A percentile compares a stretch with the other conserved stretches of the same genome.
Conservation (phyloP, 1,140 invertebrate species). For the Zaprionus nigranus region DNA sequence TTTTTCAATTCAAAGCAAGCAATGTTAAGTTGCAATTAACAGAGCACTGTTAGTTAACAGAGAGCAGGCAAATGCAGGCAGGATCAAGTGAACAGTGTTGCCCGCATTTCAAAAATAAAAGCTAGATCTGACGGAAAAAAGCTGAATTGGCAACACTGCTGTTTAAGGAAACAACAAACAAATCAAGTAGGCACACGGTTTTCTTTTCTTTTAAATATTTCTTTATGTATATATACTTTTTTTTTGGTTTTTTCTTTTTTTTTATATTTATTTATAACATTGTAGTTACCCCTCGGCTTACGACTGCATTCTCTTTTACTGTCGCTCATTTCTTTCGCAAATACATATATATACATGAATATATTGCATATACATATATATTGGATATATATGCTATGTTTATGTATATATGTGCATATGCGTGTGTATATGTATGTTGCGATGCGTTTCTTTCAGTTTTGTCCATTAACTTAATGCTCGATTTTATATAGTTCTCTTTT, state of each 20-base stretch:
- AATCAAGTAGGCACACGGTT: not conserved
- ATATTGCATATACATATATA: slow-evolving; percentile 20
- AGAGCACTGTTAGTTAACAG: slow-evolving; percentile 27
- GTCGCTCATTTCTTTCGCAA: slow-evolving; percentile 10
- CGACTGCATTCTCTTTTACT: slow-evolving; percentile 20
- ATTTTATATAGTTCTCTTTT: not conserved
- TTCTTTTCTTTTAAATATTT: slow-evolving; percentile 47
- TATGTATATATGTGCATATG: slow-evolving; percentile 19
- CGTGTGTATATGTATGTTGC: slow-evolving; percentile 24
- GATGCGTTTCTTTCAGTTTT: slow-evolving; percentile 1
- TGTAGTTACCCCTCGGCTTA: slow-evolving; percentile 52
- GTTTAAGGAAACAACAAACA: not conserved
- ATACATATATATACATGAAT: slow-evolving; percentile 19
- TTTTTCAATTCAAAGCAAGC: not conserved
- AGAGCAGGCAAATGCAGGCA: not conserved
- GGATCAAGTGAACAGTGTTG: not conserved
- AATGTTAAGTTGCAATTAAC: not conserved
- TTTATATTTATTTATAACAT: slow-evolving; percentile 55
- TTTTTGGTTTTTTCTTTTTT: slow-evolving; percentile 27
- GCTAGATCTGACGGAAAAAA: not conserved
- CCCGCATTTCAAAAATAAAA: no score
- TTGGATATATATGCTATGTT: slow-evolving; percentile 11
- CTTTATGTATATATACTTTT: slow-evolving; percentile 40
- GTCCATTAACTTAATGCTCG: slow-evolving; percentile 23
- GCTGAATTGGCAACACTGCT: not conserved